Evolutionary conservation across 2,797 vertebrate species (phyloP).

Genomic region (Semotilus atromaculatus): DNA sequence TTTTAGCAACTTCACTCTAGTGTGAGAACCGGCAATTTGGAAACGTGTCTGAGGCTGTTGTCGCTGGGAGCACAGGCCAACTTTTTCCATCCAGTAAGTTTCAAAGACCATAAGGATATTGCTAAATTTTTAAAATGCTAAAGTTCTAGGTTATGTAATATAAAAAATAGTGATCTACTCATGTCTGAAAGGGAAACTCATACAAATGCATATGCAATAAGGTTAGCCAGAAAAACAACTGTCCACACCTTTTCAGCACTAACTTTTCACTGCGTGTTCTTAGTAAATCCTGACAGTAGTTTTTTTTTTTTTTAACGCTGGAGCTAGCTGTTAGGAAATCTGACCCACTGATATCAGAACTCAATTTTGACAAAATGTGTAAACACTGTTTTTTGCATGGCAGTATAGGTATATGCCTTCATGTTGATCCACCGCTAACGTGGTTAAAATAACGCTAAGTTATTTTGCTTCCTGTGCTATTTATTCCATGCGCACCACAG

Average conservation of each 20-base stretch:
- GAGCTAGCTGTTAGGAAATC: too few species aligned
- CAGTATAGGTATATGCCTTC: not conserved
- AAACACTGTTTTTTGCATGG: not conserved
- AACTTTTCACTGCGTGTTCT: too few species aligned
- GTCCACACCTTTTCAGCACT: too few species aligned
- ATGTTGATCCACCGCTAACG: not conserved
- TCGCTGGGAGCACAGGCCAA: conserved; percentile 96
- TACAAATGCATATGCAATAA: too few species aligned
- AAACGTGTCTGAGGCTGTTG: conserved; percentile 93
- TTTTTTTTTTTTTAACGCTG: too few species aligned
- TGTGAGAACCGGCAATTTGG: conserved; percentile 94
- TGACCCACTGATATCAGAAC: too few species aligned
- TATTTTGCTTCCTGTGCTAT: not conserved
- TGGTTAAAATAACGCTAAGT: too few species aligned
- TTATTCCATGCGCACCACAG: not conserved
- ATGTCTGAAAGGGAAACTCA: too few species aligned
- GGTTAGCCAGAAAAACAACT: too few species aligned
- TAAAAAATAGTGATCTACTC: not conserved
- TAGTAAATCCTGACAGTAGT: too few species aligned
- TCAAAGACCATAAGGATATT: not conserved
- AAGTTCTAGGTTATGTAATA: not conserved
- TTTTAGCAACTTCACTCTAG: conserved; percentile 97
- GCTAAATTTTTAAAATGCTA: too few species aligned
- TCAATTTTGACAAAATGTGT: too few species aligned
- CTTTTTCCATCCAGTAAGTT: conserved; percentile 95